Base-by-base conservation (phyloP, 2,888 invertebrate species). In the Epiperipatus broadwayi region DNA sequence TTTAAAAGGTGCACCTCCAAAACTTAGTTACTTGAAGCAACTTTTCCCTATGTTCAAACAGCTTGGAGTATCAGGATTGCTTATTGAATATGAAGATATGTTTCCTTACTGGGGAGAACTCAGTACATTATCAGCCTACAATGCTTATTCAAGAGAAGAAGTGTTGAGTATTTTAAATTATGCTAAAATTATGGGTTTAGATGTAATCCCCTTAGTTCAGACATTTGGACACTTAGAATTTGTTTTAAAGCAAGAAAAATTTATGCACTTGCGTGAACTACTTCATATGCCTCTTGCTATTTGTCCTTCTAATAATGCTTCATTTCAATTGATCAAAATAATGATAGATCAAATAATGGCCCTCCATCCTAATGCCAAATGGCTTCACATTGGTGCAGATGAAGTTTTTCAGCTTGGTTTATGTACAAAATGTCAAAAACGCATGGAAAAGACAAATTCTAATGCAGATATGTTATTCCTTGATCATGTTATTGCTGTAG, bases 371-470 rank as follows among this genome's bases (percentile, higher is more conserved):
- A 43, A 49, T 20, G 43, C 51, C 5, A 47, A 44, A 12, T 46
- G 50, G 25, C 59, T 78, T 19, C 77, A 78, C 54, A 73, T 78
- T 41, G 78, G 78, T 33, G 73, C 74, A 51, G 76, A 76, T 53
- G 76, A 76, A 57, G 75, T 76, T 7, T 72, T 66, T 53, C 73
- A 74, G 49, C 68, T 76, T 64, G 73, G 73, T 1, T 68, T 71
- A 49, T 76, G 76, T 49, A 59, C 67, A 12, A 50, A 67, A 4
- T 76, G 76, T 47, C 37, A 40, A 2, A 40, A 39, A 25, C 40
- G 44, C 21, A 18, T 34, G 21, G 4, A 32, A 4, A 5, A 4
- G 16, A 32, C 33, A 4, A 14, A 18, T 32, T 4, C 16, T 32
- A 14, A 5, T 3, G 4, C 4, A 20, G 8, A n/a, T 31, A 31